Evolutionary conservation across 2,797 vertebrate species (phyloP).

Genomic region (Psittacula echo): DNA sequence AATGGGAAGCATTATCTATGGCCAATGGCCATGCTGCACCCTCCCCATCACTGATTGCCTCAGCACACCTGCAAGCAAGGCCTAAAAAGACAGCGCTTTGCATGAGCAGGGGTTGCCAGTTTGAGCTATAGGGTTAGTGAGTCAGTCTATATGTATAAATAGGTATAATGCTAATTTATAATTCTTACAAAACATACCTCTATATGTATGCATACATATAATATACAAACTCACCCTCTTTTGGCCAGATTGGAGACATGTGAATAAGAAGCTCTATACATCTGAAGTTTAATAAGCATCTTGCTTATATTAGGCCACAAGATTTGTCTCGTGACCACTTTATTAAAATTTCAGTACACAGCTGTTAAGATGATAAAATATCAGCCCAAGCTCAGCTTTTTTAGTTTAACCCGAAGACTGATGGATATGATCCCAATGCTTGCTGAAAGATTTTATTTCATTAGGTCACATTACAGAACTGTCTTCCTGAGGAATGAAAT

Average conservation of each 20-base stretch:
- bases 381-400: not conserved
- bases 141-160: not conserved
- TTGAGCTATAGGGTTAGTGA: not conserved
- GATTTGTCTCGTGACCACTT: not conserved
- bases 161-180: not conserved
- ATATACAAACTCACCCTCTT: not conserved
- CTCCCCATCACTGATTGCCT: not conserved
- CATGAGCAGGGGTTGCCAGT: not conserved
- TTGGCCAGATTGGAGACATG: not conserved
- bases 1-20: not conserved
- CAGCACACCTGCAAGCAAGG: not conserved
- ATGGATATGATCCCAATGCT: constrained; percentile 15
- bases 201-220: not conserved
- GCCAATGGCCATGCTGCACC: not conserved
- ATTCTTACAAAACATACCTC: not conserved
- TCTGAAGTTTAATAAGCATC: not conserved
- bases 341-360: constrained; percentile 18
- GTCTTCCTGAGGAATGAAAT: constrained; percentile 62
- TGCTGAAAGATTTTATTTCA: constrained; percentile 67
- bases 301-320: not conserved
- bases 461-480: constrained; percentile 64
- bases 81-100: not conserved
- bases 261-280: not conserved
- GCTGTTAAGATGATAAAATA: not conserved
- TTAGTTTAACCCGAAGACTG: constrained; percentile 1